Evolutionary conservation across 1,140 invertebrate genomes (phyloP).

Genomic region (Danaus plexippus): DNA sequence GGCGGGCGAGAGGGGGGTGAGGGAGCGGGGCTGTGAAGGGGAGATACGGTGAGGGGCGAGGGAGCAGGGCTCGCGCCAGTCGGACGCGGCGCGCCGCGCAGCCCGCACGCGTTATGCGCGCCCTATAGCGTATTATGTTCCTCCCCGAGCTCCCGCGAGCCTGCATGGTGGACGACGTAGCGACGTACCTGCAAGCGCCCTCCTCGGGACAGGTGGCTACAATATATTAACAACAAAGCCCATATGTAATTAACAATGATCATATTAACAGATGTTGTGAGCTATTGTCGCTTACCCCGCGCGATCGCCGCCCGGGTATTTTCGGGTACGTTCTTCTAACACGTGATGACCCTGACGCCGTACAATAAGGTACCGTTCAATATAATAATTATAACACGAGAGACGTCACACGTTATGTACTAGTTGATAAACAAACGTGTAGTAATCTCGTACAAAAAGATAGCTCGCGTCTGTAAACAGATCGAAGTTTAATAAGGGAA

Average conservation of each 20-base stretch:
- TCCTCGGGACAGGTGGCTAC: slow-evolving; percentile 70
- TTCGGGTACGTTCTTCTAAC: slow-evolving; percentile 54
- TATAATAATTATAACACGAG: no score
- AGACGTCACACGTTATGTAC: no score
- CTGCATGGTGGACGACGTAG: slow-evolving; percentile 71
- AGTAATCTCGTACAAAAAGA: no score
- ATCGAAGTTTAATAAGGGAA: no score
- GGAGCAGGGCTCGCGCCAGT: slow-evolving; percentile 39
- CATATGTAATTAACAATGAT: slow-evolving; percentile 72
- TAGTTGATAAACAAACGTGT: no score
- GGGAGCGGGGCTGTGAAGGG: slow-evolving; percentile 18
- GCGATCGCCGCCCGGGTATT: slow-evolving; percentile 65
- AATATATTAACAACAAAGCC: slow-evolving; percentile 67
- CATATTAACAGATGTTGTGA: slow-evolving; percentile 72
- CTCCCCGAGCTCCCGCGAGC: slow-evolving; percentile 67
- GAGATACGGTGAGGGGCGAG: slow-evolving; percentile 27
- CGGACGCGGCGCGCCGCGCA: slow-evolving; percentile 61
- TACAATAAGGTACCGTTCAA: no score
- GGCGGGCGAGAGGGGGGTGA: slow-evolving; percentile 17
- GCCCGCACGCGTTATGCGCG: slow-evolving; percentile 62
- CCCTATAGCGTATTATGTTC: slow-evolving; percentile 67
- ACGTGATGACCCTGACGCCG: slow-evolving; percentile 34
- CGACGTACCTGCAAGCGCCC: slow-evolving; percentile 67
- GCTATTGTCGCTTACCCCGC: slow-evolving; percentile 64
- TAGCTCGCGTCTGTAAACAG: no score